Evolutionary conservation across 2,888 invertebrate genomes (phyloP), one percentile per base, ranked within the genome.

Genomic region (Coremacera marginata): DNA sequence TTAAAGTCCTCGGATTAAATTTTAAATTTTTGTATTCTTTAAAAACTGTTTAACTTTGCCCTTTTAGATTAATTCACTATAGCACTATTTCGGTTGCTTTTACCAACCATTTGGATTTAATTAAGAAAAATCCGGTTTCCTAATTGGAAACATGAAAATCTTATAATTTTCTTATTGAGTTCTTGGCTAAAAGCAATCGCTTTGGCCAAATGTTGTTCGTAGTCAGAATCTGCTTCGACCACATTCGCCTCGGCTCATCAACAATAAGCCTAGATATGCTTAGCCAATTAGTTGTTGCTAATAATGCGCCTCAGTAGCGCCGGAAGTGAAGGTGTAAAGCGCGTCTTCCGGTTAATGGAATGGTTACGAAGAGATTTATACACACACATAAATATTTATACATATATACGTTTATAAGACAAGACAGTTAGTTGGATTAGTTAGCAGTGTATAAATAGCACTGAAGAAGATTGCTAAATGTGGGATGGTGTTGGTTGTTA

Each of bases 261-360:
- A 44, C 44, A 44, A 44, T 44, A 44, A 44, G 44, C 44, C 44
- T 44, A 11, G 44, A 52, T 51, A 78, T 60, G 73, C 76, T 77
- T 77, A 79, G 80, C 81, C 80, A 82, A 82, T 83, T 80, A 83
- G 63, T 75, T 75, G 70, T 52, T 62, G 63, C 68, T 72, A 77
- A 78, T 80, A 80, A 78, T 78, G 55, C 68, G 78, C 63, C 63
- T 75, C 71, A 77, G 76, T 34, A 57, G 74, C 63, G 44, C 37
- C 63, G 63, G 62, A 70, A 8, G 67, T 31, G 37, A 67, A 67
- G 67, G 70, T 37, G n/a, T 44, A 63, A 44, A 75, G 70, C 7
- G 37, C 44, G 44, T 16, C 19, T 55, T 55, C 55, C 16, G 60
- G 5, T 60, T 2, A 14, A 7, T 60, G 22, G 14, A 11, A 60